These are phyloP conservation scores for Bombylius discolor DNA, from an alignment of 2,888 invertebrate species.

Conservation along the genomic window DNA sequence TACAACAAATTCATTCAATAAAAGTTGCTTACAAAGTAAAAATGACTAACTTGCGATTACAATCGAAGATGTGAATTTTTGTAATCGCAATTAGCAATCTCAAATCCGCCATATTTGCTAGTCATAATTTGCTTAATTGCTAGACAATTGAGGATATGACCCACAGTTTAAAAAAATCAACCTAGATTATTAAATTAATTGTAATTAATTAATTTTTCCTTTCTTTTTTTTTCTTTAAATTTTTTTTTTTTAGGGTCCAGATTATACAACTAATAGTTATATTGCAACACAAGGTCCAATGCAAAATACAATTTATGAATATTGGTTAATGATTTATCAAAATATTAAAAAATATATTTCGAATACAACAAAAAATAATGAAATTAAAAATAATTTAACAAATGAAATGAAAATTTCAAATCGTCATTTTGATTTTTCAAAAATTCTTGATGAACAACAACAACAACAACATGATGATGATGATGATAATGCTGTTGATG, in stretches of 20 bases:
- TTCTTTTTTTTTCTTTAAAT: constrained; percentile 3
- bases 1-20: too few relatives aligned
- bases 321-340: constrained; percentile 75
- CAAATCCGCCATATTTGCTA: too few relatives aligned
- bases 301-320: constrained; percentile 76
- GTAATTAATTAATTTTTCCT: background rate
- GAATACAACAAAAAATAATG: background rate
- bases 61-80: too few relatives aligned
- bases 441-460: background rate
- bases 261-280: constrained; percentile 72
- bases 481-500: too few relatives aligned
- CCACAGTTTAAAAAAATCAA: too few relatives aligned
- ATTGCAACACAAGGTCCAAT: constrained; percentile 90
- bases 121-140: too few relatives aligned
- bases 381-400: too few relatives aligned
- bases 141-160: too few relatives aligned
- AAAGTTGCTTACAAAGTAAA: too few relatives aligned
- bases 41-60: too few relatives aligned
- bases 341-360: constrained; percentile 32
- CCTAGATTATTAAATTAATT: too few relatives aligned
- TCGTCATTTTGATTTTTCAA: background rate
- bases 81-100: too few relatives aligned
- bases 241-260: constrained; percentile 57
- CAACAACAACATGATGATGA: background rate
- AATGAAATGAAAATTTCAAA: background rate